Conservation (phyloP, 1,140 invertebrate species). For the Plectus sambesii region DNA sequence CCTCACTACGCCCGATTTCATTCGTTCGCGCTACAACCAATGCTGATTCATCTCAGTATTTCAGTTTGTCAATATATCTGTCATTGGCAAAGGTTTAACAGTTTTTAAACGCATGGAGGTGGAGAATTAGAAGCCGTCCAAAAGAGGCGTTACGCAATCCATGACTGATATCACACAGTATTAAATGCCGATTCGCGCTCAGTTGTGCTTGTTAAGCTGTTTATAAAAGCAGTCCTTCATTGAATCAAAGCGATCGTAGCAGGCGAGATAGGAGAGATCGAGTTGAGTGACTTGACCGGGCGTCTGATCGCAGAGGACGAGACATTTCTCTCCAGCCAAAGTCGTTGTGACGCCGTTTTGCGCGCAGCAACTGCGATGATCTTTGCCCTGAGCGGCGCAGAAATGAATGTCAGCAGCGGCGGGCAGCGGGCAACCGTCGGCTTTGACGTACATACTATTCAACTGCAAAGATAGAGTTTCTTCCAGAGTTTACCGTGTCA, state of each 20-base stretch:
- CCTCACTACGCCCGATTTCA: too few relatives aligned
- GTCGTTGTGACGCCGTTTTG: conserved; percentile 40
- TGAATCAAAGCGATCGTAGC: conserved; percentile 37
- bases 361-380: conserved; percentile 37
- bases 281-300: conserved; percentile 31
- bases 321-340: conserved; percentile 35
- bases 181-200: too few relatives aligned
- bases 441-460: conserved; percentile 40
- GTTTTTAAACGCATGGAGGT: too few relatives aligned
- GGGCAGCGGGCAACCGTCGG: conserved; percentile 36
- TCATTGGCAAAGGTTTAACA: too few relatives aligned
- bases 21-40: too few relatives aligned
- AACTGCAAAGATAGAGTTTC: conserved; percentile 36
- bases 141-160: too few relatives aligned
- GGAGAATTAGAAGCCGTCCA: too few relatives aligned
- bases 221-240: conserved; percentile 44
- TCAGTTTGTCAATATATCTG: too few relatives aligned
- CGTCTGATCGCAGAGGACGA: conserved; percentile 40
- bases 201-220: too few relatives aligned
- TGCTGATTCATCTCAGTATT: too few relatives aligned
- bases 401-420: conserved; percentile 41
- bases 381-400: conserved; percentile 41
- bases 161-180: too few relatives aligned
- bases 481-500: too few relatives aligned
- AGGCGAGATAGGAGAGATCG: conserved; percentile 38